Conservation (phyloP, 2,113 vertebrate genomes). For the Eulemur rufifrons region DNA sequence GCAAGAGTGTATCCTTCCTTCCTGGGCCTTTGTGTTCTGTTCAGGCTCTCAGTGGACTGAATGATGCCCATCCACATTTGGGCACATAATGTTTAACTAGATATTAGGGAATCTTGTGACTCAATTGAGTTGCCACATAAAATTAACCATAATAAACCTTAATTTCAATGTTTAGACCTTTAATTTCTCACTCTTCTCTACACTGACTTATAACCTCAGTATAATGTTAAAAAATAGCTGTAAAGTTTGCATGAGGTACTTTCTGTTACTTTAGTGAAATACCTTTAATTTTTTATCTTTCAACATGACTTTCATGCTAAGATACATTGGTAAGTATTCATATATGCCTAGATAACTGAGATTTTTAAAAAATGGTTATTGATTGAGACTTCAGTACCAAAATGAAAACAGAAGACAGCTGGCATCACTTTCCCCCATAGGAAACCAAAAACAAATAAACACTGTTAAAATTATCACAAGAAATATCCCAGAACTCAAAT, state of each 20-base stretch:
- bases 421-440: not conserved
- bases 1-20: not conserved
- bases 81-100: not conserved
- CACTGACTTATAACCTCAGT: not conserved
- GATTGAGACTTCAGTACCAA: not conserved
- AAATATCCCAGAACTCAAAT: not conserved
- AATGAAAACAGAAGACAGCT: not conserved
- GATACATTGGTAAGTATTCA: not conserved
- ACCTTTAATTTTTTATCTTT: not conserved
- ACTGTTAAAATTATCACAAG: not conserved
- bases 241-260: not conserved
- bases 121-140: not conserved
- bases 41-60: not conserved
- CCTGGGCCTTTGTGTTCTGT: not conserved
- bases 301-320: not conserved
- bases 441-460: not conserved
- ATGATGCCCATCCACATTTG: not conserved
- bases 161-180: not conserved
- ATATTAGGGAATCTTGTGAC: not conserved
- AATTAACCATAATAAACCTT: not conserved
- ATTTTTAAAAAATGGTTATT: not conserved
- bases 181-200: not conserved
- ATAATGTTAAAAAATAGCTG: not conserved
- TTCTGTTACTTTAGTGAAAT: not conserved
- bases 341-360: not conserved